phyloP scores from a whole-genome alignment of 2,113 vertebrate species.

The Microcebus griseorufus region DNA sequence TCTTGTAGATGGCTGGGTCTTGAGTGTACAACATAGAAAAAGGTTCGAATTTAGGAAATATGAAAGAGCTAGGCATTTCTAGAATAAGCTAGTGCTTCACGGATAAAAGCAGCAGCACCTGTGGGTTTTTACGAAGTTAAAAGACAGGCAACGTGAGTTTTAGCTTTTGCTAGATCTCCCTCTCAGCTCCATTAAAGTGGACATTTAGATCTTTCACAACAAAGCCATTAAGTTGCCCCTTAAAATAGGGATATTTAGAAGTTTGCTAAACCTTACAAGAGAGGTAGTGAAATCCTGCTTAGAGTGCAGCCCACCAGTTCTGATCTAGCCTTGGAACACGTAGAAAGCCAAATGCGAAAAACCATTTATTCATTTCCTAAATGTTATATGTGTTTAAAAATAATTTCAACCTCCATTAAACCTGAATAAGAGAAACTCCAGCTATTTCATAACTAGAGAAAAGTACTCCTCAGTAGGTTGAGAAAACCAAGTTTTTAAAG shows the following conservation, averaged over 20 bases:
- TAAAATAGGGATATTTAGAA: conserved; percentile 63
- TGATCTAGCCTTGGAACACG: conserved; percentile 69
- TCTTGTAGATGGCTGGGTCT: conserved; percentile 50
- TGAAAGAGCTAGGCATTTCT: conserved; percentile 65
- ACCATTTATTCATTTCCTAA: conserved; percentile 67
- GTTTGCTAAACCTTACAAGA: conserved; percentile 69
- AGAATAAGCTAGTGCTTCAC: conserved; percentile 65
- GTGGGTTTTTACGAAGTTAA: conserved; percentile 67
- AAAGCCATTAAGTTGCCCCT: conserved; percentile 58
- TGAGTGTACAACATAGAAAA: conserved; percentile 61
- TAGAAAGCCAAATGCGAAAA: conserved; percentile 71
- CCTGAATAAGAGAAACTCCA: conserved; percentile 78
- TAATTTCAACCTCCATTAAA: conserved; percentile 67
- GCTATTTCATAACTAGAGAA: conserved; percentile 72
- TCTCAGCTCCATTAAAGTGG: conserved; percentile 52
- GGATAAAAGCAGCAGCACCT: conserved; percentile 77
- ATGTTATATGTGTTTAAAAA: conserved; percentile 59
- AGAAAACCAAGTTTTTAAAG: conserved; percentile 78
- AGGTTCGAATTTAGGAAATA: conserved; percentile 58
- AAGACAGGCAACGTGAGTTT: conserved; percentile 67
- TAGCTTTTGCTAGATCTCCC: conserved; percentile 55
- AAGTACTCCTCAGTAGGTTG: conserved; percentile 65
- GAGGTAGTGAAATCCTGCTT: conserved; percentile 79
- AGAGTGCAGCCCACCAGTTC: conserved; percentile 63
- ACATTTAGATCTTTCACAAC: conserved; percentile 52